These are phyloP conservation scores for Proteles cristata DNA, from an alignment of 2,113 vertebrate species.

Conservation along the genomic window DNA sequence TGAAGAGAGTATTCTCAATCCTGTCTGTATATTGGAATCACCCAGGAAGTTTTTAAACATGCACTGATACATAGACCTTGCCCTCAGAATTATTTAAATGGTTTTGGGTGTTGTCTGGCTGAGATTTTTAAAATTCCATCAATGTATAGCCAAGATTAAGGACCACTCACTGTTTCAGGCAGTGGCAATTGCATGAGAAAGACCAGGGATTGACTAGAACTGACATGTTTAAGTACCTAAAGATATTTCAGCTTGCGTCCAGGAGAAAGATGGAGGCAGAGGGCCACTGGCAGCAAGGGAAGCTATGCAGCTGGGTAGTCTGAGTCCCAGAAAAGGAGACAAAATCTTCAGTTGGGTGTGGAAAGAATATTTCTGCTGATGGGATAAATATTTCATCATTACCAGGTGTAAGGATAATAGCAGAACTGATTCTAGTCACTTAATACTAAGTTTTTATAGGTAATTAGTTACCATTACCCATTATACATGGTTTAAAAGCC, in stretches of 20 bases:
- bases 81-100: background rate
- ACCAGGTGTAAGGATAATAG: background rate
- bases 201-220: background rate
- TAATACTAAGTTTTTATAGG: background rate
- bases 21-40: background rate
- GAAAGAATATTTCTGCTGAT: background rate
- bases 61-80: background rate
- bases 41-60: background rate
- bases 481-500: background rate
- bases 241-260: background rate
- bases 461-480: background rate
- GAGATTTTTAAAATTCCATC: background rate
- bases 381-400: background rate
- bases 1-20: background rate
- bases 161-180: background rate
- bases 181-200: background rate
- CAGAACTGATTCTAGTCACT: background rate
- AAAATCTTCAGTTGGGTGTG: background rate
- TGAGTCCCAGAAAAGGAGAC: background rate
- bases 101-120: background rate
- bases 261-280: background rate
- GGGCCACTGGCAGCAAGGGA: background rate
- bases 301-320: accelerated
- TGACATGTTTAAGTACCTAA: background rate
- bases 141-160: background rate